Conservation (phyloP, 1,140 invertebrate genomes). For the Pachypeltis micranthus region DNA sequence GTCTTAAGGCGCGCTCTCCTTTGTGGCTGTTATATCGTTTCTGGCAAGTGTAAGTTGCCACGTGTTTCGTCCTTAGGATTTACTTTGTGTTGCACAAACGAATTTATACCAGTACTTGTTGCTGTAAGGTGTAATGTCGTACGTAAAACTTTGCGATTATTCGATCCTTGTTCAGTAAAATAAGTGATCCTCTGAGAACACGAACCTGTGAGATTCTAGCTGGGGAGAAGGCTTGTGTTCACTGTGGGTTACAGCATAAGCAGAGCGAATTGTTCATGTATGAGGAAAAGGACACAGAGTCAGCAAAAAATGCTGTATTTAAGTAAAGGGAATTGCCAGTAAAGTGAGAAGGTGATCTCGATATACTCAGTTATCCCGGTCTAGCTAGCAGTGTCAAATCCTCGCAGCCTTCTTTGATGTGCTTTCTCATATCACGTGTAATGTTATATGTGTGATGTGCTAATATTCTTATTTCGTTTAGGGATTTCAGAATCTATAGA, state of each 20-base stretch:
- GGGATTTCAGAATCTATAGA: neutral
- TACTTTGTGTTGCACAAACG: neutral
- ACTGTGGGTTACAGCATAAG: too few species aligned
- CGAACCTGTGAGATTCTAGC: too few species aligned
- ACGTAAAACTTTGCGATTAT: neutral
- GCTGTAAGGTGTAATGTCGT: too few species aligned
- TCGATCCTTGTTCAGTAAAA: neutral
- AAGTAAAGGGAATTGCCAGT: neutral
- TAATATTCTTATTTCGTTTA: neutral
- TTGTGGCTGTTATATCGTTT: neutral
- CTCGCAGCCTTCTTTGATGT: too few species aligned
- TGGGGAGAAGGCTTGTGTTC: too few species aligned
- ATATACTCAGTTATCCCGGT: neutral
- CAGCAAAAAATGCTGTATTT: neutral
- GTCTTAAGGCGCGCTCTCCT: too few species aligned
- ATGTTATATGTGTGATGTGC: neutral
- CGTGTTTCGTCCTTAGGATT: neutral
- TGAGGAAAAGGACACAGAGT: too few species aligned
- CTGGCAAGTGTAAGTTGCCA: neutral
- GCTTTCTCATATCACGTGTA: neutral
- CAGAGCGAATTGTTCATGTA: too few species aligned
- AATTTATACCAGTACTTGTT: neutral
- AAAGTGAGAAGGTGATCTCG: neutral
- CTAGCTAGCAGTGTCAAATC: too few species aligned
- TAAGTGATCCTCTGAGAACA: too few species aligned